A percentile compares a stretch with the other conserved stretches of the same genome.
phyloP scores from a whole-genome alignment of 53 echinoderm and acorn worm genomes.

The Stichopus horrens region DNA sequence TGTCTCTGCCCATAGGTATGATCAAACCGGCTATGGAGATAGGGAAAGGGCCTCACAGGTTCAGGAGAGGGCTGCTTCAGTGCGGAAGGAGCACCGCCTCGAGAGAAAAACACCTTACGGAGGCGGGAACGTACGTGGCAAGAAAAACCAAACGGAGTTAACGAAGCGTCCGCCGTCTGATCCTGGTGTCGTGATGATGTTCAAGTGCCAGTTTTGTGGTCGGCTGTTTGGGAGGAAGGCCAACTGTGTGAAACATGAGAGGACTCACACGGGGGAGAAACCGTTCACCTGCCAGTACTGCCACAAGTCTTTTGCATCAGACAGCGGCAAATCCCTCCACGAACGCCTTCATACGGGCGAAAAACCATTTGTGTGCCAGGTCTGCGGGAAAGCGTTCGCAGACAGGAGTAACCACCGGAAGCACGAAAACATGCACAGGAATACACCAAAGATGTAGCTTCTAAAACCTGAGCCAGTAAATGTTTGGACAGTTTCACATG shows the following conservation, averaged over 20 bases:
- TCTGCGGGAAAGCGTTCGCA: slow-evolving; percentile 21
- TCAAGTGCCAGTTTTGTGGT: slow-evolving; percentile 45
- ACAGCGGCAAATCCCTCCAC: slow-evolving; percentile 48
- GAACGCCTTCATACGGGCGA: slow-evolving; percentile 55
- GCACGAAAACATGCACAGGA: slow-evolving; percentile 27
- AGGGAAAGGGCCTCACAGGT: not conserved
- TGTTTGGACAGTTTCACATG: too few species aligned
- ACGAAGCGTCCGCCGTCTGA: not conserved
- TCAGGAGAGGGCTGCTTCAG: not conserved
- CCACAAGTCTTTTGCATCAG: slow-evolving; percentile 47
- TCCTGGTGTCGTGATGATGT: slow-evolving; percentile 26
- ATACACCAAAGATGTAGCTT: not conserved
- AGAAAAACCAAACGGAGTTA: slow-evolving; percentile 10
- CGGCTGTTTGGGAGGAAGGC: slow-evolving; percentile 48
- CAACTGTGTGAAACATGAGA: slow-evolving; percentile 51
- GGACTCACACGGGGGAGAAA: slow-evolving; percentile 51
- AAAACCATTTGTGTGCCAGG: slow-evolving; percentile 28
- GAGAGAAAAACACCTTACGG: not conserved
- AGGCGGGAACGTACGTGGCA: not conserved
- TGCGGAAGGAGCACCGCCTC: not conserved
- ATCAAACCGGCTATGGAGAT: not conserved
- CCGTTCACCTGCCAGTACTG: slow-evolving; percentile 43
- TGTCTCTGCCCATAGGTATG: not conserved
- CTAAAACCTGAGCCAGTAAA: too few species aligned
- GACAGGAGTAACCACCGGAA: slow-evolving; percentile 40